Conservation (phyloP, 2,888 invertebrate genomes). For the Creontiades dilutus region DNA sequence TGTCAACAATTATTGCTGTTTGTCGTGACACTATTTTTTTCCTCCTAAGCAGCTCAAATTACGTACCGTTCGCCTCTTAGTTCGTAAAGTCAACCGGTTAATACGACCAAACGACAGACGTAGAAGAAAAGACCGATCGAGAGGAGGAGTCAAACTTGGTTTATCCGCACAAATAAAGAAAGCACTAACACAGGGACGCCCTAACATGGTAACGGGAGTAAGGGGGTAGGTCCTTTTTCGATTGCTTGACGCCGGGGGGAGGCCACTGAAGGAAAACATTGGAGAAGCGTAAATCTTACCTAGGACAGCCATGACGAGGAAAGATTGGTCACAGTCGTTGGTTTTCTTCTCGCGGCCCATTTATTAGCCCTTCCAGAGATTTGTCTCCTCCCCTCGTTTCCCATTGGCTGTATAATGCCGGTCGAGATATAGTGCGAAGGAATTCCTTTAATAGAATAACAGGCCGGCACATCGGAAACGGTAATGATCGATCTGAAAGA, state of each 20-base stretch:
- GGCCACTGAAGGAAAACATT: constrained; percentile 56
- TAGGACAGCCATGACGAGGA: constrained; percentile 61
- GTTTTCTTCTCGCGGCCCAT: constrained; percentile 40
- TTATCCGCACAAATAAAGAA: not conserved
- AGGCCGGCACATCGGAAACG: not conserved
- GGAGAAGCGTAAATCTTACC: constrained; percentile 48
- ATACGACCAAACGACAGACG: too few relatives aligned
- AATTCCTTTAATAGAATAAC: constrained; percentile 44
- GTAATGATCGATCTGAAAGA: not conserved
- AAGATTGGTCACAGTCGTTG: constrained; percentile 60
- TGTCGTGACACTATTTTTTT: too few relatives aligned
- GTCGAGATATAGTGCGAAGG: constrained; percentile 26
- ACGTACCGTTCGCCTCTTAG: too few relatives aligned
- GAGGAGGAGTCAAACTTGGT: not conserved
- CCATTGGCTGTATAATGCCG: constrained; percentile 49
- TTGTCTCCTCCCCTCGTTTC: constrained; percentile 44
- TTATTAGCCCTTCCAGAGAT: constrained; percentile 41
- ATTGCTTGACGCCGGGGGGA: not conserved
- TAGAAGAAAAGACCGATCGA: too few relatives aligned
- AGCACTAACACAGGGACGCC: not conserved
- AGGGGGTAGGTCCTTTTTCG: not conserved
- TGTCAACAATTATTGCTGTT: too few relatives aligned
- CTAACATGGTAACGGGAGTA: not conserved
- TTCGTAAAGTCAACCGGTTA: too few relatives aligned
- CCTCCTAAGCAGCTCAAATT: too few relatives aligned